Percentiles rank a stretch among this genome's conserved stretches.
Conservation (phyloP, 2,113 vertebrate genomes). For the Sitta europaea region DNA sequence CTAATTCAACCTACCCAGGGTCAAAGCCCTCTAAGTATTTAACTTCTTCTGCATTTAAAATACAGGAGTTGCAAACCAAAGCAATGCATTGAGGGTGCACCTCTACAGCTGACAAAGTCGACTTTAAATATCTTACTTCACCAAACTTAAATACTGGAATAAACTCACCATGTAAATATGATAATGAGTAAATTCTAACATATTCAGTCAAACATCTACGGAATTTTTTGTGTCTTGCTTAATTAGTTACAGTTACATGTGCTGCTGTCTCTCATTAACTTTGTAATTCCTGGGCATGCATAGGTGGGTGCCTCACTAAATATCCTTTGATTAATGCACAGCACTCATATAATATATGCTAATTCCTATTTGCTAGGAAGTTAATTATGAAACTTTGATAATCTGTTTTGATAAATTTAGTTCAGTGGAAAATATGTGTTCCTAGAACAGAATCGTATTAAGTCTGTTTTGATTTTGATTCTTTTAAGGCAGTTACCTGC, state of each 20-base stretch:
- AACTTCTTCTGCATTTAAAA: not conserved
- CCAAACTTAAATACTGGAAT: not conserved
- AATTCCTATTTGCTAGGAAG: constrained; percentile 65
- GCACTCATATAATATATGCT: constrained; percentile 60
- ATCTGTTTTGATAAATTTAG: constrained; percentile 62
- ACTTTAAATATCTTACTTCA: not conserved
- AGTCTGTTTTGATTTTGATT: not conserved
- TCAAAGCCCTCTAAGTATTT: not conserved
- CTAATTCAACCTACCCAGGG: not conserved
- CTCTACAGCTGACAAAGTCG: not conserved
- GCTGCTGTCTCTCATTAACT: constrained; percentile 62
- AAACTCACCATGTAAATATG: constrained; percentile 40
- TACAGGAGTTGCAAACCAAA: not conserved
- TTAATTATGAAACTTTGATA: constrained; percentile 66
- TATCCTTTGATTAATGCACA: constrained; percentile 42
- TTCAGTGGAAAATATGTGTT: constrained; percentile 39
- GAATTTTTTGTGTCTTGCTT: constrained; percentile 51
- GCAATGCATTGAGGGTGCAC: not conserved
- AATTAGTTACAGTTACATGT: constrained; percentile 67
- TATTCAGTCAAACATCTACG: constrained; percentile 31
- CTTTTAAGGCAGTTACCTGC: not conserved
- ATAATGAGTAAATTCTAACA: constrained; percentile 45
- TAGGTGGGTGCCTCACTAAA: constrained; percentile 54
- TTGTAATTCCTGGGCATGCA: constrained; percentile 58
- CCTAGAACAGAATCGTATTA: not conserved